phyloP scores from a whole-genome alignment of 2,113 vertebrate genomes.

The Connochaetes taurinus region DNA sequence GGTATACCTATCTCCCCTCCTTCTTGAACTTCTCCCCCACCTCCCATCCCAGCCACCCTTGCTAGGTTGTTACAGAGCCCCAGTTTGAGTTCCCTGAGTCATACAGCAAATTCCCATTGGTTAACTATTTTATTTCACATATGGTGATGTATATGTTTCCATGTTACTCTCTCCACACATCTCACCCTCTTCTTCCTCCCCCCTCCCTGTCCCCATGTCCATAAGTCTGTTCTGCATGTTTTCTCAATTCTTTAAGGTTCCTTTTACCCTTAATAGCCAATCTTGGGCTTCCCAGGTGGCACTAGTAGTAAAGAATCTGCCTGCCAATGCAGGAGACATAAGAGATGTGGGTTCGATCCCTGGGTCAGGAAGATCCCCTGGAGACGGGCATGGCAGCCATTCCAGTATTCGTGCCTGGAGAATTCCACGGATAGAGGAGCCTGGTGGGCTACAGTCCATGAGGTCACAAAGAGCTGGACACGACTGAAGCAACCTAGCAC shows the following conservation, averaged over 20 bases:
- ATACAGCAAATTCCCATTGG: background rate
- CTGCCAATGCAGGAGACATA: background rate
- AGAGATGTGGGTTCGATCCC: background rate
- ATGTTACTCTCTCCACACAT: background rate
- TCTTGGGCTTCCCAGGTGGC: background rate
- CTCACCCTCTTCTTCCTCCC: background rate
- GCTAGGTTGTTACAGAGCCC: background rate
- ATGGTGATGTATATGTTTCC: background rate
- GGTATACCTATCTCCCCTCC: background rate
- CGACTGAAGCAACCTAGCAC: background rate
- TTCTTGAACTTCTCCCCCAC: background rate
- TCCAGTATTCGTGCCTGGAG: background rate
- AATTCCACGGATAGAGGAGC: background rate
- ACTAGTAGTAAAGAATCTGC: background rate
- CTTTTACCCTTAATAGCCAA: background rate
- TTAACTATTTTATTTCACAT: background rate
- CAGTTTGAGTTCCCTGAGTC: background rate
- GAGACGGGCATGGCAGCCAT: background rate
- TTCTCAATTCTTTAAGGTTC: background rate
- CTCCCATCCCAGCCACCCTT: background rate
- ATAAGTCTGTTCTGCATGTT: background rate
- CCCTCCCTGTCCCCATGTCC: background rate
- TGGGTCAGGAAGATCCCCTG: background rate
- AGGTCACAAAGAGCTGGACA: background rate
- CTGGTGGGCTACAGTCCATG: background rate